A percentile compares a stretch with the other conserved stretches of the same genome.
Conservation (phyloP, 2,113 vertebrate species). For the Struthidea cinerea region DNA sequence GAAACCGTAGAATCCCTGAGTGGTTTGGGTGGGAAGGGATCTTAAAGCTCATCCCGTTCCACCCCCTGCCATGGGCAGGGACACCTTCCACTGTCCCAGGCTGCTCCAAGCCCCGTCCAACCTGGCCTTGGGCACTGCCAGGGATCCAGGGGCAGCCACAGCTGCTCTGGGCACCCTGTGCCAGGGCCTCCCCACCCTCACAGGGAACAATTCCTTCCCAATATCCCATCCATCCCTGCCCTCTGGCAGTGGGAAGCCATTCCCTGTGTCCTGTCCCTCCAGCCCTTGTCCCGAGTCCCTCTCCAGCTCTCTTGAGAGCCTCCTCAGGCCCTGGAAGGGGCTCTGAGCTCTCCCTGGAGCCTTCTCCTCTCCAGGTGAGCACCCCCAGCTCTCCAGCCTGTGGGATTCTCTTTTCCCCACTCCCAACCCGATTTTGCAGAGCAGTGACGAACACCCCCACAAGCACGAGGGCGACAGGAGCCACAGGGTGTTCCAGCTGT, state of each 20-base stretch:
- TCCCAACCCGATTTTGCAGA: neutral
- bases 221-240: accelerated
- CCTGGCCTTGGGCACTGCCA: neutral
- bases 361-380: accelerated
- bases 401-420: neutral
- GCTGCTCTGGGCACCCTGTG: neutral
- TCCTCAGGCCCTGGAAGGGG: accelerated
- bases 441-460: neutral
- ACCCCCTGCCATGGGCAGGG: neutral
- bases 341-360: neutral
- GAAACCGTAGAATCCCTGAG: neutral
- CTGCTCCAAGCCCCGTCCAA: accelerated
- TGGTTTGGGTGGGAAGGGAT: neutral
- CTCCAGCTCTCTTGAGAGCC: neutral
- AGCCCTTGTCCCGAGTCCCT: neutral
- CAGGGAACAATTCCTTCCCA: accelerated
- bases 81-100: accelerated
- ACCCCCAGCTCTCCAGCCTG: neutral
- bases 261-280: neutral
- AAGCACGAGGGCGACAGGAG: neutral
- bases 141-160: neutral
- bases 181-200: accelerated
- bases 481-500: accelerated
- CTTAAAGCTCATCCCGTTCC: neutral
- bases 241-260: neutral